Conservation (phyloP, 2,113 vertebrate species). For the Rhinichthys klamathensis region DNA sequence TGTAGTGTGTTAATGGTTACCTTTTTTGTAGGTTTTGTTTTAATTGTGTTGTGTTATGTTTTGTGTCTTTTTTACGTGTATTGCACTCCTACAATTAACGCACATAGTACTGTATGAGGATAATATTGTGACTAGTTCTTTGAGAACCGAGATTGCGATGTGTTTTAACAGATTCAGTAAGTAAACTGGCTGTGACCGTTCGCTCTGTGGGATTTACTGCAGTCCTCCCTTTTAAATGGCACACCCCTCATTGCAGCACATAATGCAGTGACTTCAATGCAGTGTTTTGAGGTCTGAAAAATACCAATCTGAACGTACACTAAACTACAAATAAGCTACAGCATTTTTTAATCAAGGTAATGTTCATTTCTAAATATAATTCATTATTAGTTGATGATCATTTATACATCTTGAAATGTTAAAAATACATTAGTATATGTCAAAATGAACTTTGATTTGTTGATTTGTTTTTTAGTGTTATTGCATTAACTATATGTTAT, state of each 20-base stretch:
- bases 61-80: neutral
- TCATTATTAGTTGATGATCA: too few relatives aligned
- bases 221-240: conserved; percentile 9
- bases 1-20: neutral
- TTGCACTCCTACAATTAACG: neutral
- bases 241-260: conserved; percentile 16
- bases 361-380: neutral
- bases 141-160: neutral
- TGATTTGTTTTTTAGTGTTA: too few relatives aligned
- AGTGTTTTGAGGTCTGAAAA: neutral
- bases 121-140: neutral
- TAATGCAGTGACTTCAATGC: neutral
- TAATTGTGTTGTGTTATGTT: neutral
- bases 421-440: neutral
- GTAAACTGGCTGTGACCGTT: neutral
- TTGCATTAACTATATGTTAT: too few relatives aligned
- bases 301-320: neutral
- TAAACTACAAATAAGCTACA: neutral
- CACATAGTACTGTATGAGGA: neutral
- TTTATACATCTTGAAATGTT: neutral
- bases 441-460: neutral
- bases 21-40: neutral
- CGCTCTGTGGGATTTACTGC: neutral
- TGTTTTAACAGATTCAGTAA: neutral
- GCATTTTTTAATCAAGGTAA: neutral